Conservation (phyloP, 2,888 invertebrate genomes). For the Apodemia mormo region DNA sequence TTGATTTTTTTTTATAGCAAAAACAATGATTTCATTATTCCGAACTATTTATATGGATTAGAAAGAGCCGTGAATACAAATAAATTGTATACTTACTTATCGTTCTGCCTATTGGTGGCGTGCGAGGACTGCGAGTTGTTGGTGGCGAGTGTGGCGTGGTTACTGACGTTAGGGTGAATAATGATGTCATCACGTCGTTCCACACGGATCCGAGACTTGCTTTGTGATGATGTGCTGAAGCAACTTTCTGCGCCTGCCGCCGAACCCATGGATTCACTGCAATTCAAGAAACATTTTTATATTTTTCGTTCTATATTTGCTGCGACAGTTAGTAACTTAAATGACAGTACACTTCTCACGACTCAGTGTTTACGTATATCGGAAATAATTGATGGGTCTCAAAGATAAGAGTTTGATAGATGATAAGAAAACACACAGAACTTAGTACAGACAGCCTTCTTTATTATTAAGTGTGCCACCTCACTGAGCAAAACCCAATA, state of each 20-base stretch:
- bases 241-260: conserved; percentile 79
- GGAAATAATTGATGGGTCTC: no score
- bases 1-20: no score
- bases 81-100: conserved; percentile 18
- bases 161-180: conserved; percentile 80
- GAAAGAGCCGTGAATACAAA: not conserved
- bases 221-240: conserved; percentile 89
- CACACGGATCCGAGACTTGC: conserved; percentile 90
- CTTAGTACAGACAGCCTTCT: no score
- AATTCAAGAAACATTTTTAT: conserved; percentile 19
- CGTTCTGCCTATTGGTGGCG: conserved; percentile 10
- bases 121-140: conserved; percentile 51
- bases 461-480: no score
- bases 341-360: no score
- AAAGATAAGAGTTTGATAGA: no score
- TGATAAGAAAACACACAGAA: no score
- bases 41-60: not conserved
- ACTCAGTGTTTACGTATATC: no score
- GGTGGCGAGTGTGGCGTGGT: conserved; percentile 59
- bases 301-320: no score
- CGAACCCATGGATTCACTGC: conserved; percentile 77
- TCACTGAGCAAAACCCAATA: no score
- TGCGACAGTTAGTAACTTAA: no score
- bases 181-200: conserved; percentile 87
- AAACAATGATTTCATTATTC: not conserved